Evolutionary conservation across 92 coral and sea anemone species (phyloP), one percentile per base, ranked within the genome.

Genomic region (Phymanthus crucifer): DNA sequence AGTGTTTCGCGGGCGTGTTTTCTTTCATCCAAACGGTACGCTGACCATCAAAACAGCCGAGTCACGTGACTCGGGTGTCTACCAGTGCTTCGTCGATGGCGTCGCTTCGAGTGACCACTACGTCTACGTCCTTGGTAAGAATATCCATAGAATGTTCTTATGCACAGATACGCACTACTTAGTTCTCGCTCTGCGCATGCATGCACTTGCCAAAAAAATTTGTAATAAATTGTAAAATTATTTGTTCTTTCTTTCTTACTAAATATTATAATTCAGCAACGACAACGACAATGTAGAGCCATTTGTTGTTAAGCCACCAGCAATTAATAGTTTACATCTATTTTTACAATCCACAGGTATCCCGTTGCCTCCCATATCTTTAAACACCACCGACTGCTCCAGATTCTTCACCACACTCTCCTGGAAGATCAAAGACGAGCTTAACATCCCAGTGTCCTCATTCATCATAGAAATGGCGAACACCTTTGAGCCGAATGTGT

Each of bases 311-410:
- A n/a, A n/a, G n/a, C n/a, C n/a, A n/a, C n/a, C n/a, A n/a, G n/a
- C n/a, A n/a, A n/a, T n/a, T n/a, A n/a, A n/a, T n/a, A n/a, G n/a
- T n/a, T n/a, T 26, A 19, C 14, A 8, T 1, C 9, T 56, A 11
- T 43, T 19, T 57, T 34, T 31, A 43, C 12, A 5, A 43, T 7
- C n/a, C n/a, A 10, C 72, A 89, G 93, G 93, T 8, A 80, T 78
- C 0, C 90, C 90, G 10, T 71, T 86, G 0, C 90, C 93, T 8
- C 93, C 93, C 32, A 36, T 57, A n/a, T 68, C 77, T 18, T 61
- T 89, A 3, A 50, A 0, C 23, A 64, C 77, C 32, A 82, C 88
- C 13, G 66, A 66, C 83, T 89, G 93, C 75, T 40, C 75, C 6
- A 72, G 52, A 46, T 69, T 13, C 19, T 19, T 78, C 6, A 86